These are phyloP conservation scores for Asarcornis scutulata DNA, from an alignment of 2,113 vertebrate genomes.

Conservation along the genomic window DNA sequence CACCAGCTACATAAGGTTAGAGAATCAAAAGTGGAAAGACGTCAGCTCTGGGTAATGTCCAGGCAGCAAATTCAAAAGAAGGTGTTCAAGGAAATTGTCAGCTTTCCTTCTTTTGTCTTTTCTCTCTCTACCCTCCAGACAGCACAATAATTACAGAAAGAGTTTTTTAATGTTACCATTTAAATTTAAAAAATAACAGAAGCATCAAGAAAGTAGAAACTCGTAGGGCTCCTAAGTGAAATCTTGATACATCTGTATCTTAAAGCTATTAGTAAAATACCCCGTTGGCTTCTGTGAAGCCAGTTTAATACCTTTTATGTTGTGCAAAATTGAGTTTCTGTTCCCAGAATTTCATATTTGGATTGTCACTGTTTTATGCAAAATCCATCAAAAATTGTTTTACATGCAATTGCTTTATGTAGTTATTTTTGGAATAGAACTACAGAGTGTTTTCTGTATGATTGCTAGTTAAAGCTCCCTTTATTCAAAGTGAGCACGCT, in stretches of 20 bases:
- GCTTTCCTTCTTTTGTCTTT: background rate
- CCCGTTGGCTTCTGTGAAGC: background rate
- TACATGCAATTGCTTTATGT: background rate
- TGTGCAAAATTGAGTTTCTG: background rate
- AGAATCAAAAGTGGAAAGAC: background rate
- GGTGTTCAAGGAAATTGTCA: background rate
- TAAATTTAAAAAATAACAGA: background rate
- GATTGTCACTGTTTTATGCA: conserved; percentile 1
- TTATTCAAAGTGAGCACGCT: background rate
- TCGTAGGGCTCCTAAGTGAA: background rate
- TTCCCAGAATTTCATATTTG: background rate
- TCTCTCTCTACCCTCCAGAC: background rate
- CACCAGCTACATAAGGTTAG: background rate
- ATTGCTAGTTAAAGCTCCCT: background rate
- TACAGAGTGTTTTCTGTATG: background rate
- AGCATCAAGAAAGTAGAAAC: background rate
- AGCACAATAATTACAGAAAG: background rate
- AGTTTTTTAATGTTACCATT: background rate
- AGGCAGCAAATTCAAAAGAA: background rate
- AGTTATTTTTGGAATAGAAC: conserved; percentile 20
- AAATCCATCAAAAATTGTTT: conserved; percentile 12
- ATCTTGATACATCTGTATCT: background rate
- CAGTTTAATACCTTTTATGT: background rate
- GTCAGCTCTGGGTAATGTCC: background rate
- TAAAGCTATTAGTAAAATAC: background rate